phyloP scores from a whole-genome alignment of 2,888 invertebrate genomes.

The Pseudoips prasinana region DNA sequence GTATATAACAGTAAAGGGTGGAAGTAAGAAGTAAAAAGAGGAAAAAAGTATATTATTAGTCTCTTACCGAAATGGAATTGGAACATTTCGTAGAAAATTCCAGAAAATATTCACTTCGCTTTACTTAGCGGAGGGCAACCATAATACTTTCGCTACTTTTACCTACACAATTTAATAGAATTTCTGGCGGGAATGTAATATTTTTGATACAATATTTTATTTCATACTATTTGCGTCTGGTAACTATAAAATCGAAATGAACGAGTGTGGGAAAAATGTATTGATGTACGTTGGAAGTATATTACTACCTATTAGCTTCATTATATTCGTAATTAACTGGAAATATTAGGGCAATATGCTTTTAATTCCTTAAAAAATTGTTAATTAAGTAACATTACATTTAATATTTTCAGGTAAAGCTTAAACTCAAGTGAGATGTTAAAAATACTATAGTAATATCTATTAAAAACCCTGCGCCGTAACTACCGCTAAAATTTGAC shows the following conservation, averaged over 20 bases:
- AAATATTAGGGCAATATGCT: too few species aligned
- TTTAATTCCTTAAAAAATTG: too few species aligned
- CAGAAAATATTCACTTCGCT: slow-evolving; percentile 77
- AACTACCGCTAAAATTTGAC: slow-evolving; percentile 34
- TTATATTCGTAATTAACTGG: too few species aligned
- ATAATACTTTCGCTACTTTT: slow-evolving; percentile 74
- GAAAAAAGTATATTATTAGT: slow-evolving; percentile 81
- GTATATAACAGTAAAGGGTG: slow-evolving; percentile 79
- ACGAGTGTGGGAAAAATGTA: background rate
- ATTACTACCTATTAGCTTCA: too few species aligned
- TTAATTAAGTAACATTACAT: slow-evolving; percentile 4
- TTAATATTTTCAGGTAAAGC: slow-evolving; percentile 10
- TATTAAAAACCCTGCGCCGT: slow-evolving; percentile 39
- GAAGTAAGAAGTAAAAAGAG: slow-evolving; percentile 80
- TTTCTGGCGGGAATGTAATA: slow-evolving; percentile 56
- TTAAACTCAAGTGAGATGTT: slow-evolving; percentile 22
- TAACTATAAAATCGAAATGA: slow-evolving; percentile 19
- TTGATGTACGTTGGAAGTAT: too few species aligned
- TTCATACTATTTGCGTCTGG: slow-evolving; percentile 37
- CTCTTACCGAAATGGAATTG: slow-evolving; percentile 82
- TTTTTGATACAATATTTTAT: slow-evolving; percentile 45
- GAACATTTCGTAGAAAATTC: slow-evolving; percentile 79
- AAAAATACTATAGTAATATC: slow-evolving; percentile 35
- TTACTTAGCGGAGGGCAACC: slow-evolving; percentile 71
- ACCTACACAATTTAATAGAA: slow-evolving; percentile 69